These are phyloP conservation scores for Orthosia gracilis DNA, from an alignment of 2,888 invertebrate genomes.

Conservation along the genomic window DNA sequence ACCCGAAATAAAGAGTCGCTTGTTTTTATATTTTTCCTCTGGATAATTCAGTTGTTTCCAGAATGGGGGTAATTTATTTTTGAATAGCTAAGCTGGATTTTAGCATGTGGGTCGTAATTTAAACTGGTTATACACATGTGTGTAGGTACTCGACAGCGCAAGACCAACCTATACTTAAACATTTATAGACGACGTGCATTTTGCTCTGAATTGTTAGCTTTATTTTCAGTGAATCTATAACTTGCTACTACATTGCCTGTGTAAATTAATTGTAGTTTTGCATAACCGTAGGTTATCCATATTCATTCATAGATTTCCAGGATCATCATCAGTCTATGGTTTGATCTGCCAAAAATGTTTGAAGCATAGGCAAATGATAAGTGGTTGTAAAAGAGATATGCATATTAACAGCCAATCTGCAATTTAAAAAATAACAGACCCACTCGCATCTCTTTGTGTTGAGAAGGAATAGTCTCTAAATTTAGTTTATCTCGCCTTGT, in stretches of 20 bases:
- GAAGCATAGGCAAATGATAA: constrained; percentile 53
- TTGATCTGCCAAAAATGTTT: constrained; percentile 27
- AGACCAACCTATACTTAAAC: too few relatives aligned
- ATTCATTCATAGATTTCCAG: constrained; percentile 45
- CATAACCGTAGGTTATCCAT: constrained; percentile 29
- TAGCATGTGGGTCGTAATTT: constrained; percentile 7
- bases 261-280: constrained; percentile 1
- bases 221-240: neutral
- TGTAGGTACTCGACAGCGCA: neutral
- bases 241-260: neutral
- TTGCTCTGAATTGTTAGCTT: neutral
- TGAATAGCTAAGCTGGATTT: constrained; percentile 29
- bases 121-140: neutral
- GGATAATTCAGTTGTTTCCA: constrained; percentile 60
- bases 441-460: constrained; percentile 77
- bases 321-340: constrained; percentile 4
- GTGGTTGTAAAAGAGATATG: constrained; percentile 76
- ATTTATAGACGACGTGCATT: neutral
- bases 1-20: constrained; percentile 73
- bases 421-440: constrained; percentile 82
- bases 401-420: constrained; percentile 88
- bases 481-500: constrained; percentile 66
- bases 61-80: constrained; percentile 57
- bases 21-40: constrained; percentile 59
- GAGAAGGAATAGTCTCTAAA: constrained; percentile 70